phyloP scores from a whole-genome alignment of 2,888 invertebrate species.

The Caenorhabditis sp. region DNA sequence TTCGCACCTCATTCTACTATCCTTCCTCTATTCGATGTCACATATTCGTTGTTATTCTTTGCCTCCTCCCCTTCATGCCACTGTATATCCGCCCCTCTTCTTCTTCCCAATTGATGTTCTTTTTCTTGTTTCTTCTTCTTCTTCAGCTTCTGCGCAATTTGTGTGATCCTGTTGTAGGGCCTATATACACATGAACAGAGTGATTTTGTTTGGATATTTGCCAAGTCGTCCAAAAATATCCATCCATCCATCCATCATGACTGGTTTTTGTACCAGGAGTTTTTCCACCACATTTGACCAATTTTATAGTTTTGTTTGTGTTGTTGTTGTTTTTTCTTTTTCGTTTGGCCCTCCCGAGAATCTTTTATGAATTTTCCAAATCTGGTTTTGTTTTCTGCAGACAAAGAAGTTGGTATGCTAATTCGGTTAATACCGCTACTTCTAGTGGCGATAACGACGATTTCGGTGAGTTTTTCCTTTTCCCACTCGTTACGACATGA shows the following conservation, averaged over 20 bases:
- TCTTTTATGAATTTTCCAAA: too few relatives aligned
- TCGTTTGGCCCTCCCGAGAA: too few relatives aligned
- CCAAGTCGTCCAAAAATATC: neutral
- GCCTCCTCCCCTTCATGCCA: neutral
- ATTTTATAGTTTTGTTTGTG: neutral
- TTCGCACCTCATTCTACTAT: slow-evolving; percentile 20
- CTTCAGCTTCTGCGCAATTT: neutral
- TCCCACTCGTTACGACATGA: neutral
- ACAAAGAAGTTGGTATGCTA: neutral
- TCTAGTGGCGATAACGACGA: neutral
- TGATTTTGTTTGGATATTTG: neutral
- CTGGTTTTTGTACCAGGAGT: neutral
- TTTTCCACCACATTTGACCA: neutral
- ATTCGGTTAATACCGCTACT: neutral
- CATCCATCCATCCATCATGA: neutral
- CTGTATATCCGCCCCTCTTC: neutral
- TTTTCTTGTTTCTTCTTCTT: neutral
- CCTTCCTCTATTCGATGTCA: neutral
- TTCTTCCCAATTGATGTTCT: neutral
- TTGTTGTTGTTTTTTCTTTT: neutral
- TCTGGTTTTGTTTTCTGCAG: too few relatives aligned
- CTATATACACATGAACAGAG: neutral
- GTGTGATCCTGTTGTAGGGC: neutral
- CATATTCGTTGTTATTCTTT: neutral
- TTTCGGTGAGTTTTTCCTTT: neutral